Conservation (phyloP, 1,140 invertebrate species). For the Chymomyza costata region DNA sequence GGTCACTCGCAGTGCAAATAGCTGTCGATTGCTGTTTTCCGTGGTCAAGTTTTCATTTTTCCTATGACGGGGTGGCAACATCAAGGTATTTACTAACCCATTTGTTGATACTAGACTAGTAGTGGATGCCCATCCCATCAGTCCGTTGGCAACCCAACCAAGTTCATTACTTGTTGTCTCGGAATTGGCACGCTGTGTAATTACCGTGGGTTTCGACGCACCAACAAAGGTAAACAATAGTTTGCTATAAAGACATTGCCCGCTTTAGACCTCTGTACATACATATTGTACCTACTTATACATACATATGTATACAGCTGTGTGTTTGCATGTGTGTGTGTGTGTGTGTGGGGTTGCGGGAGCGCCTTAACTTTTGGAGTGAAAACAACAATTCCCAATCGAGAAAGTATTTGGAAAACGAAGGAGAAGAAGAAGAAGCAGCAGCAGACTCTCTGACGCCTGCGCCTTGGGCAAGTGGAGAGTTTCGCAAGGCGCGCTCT, state of each 20-base stretch:
- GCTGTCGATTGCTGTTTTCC: constrained; percentile 13
- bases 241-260: constrained; percentile 33
- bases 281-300: constrained; percentile 7
- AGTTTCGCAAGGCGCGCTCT: constrained; percentile 20
- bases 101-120: no score
- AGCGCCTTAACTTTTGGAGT: constrained; percentile 39
- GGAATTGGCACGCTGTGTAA: constrained; percentile 22
- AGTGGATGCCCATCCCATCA: background rate
- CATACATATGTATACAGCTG: background rate
- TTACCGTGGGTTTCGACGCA: constrained; percentile 4
- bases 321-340: background rate
- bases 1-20: constrained; percentile 5
- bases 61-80: background rate
- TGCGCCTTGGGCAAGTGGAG: constrained; percentile 43
- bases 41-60: background rate
- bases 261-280: constrained; percentile 8
- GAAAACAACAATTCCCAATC: constrained; percentile 29
- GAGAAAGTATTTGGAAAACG: background rate
- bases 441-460: constrained; percentile 30
- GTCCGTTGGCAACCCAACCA: constrained; percentile 24
- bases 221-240: constrained; percentile 62
- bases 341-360: background rate
- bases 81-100: no score
- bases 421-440: constrained; percentile 16
- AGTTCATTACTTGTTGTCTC: constrained; percentile 49